phyloP scores from a whole-genome alignment of 2,888 invertebrate genomes.

The Monopis laevigella region DNA sequence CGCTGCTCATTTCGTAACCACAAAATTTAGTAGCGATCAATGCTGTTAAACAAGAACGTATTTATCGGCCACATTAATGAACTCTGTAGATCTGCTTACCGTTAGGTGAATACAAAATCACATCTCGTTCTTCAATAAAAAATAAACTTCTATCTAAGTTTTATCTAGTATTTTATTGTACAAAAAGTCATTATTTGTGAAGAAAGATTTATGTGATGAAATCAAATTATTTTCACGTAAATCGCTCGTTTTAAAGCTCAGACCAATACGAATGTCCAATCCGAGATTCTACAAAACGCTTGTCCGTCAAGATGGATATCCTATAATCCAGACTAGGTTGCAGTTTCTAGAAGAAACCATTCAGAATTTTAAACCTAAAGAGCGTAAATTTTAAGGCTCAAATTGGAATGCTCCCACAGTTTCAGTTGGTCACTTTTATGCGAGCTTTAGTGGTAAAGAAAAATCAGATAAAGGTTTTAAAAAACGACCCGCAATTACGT shows the following conservation, averaged over 20 bases:
- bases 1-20: no score
- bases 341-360: not conserved
- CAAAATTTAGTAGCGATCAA: no score
- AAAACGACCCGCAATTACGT: constrained; percentile 59
- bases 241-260: constrained; percentile 38
- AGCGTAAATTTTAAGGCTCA: not conserved
- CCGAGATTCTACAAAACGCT: constrained; percentile 58
- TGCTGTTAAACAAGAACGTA: no score
- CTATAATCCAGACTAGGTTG: constrained; percentile 30
- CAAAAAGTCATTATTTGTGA: no score
- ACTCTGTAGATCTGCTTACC: no score
- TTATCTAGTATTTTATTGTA: no score
- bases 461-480: constrained; percentile 58
- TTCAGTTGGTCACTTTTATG: constrained; percentile 6
- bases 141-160: no score
- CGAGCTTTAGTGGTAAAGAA: constrained; percentile 27
- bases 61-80: no score
- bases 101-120: no score
- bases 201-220: no score
- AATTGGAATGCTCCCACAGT: not conserved
- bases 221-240: constrained; percentile 48
- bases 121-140: no score
- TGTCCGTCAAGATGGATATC: constrained; percentile 60
- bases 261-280: constrained; percentile 50
- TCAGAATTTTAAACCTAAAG: not conserved